Conservation (phyloP, 2,888 invertebrate genomes). For the Apodemia hepburni region DNA sequence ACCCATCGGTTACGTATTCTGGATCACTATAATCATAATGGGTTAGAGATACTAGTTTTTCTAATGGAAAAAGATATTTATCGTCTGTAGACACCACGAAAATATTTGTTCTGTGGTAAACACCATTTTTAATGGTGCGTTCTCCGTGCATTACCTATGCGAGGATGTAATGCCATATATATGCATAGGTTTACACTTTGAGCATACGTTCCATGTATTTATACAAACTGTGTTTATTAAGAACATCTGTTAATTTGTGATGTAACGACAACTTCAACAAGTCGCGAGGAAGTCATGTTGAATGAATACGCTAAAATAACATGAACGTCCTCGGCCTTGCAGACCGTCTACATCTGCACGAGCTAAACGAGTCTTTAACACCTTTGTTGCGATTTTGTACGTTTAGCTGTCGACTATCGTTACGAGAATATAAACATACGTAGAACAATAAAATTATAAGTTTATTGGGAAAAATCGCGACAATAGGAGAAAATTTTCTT, state of each 20-base stretch:
- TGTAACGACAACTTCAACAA: slow-evolving; percentile 20
- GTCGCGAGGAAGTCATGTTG: slow-evolving; percentile 50
- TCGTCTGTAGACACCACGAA: no score
- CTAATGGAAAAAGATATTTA: no score
- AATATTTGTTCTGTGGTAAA: no score
- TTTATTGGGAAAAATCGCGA: neutral
- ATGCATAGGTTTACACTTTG: no score
- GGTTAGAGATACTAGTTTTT: no score
- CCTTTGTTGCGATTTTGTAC: slow-evolving; percentile 36
- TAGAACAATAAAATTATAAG: neutral
- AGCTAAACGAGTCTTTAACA: slow-evolving; percentile 7
- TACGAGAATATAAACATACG: neutral
- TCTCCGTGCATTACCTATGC: no score
- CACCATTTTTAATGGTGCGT: no score
- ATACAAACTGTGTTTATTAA: neutral
- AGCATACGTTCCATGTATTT: neutral
- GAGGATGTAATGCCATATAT: no score
- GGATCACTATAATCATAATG: no score
- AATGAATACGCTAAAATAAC: slow-evolving; percentile 69
- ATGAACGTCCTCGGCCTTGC: slow-evolving; percentile 59
- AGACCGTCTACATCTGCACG: slow-evolving; percentile 12
- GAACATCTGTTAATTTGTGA: slow-evolving; percentile 1
- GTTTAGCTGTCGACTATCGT: slow-evolving; percentile 6
- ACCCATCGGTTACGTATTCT: no score
- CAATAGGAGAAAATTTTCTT: neutral